Percentiles rank a stretch among this genome's conserved stretches.
Evolutionary conservation across 1,140 invertebrate genomes (phyloP).

Genomic region (Gryllus bimaculatus): DNA sequence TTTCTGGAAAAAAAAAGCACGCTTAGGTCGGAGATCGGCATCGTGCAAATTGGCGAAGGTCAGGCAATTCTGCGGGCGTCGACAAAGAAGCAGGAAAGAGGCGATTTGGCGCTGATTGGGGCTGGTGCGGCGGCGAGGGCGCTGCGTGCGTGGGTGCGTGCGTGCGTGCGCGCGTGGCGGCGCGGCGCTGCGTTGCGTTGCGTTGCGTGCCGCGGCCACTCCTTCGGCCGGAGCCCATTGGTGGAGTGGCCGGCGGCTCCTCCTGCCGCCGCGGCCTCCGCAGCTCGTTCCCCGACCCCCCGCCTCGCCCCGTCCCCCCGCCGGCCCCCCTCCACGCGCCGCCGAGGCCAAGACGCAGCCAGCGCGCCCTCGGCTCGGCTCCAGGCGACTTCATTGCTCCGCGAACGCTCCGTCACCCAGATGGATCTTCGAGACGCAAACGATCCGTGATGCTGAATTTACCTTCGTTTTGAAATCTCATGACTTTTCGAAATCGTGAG

Average conservation of each 20-base stretch:
- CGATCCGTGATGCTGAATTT: too few species aligned
- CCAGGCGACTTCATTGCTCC: background rate
- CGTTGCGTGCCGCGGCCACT: background rate
- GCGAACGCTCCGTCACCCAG: background rate
- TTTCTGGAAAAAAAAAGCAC: background rate
- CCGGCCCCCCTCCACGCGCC: too few species aligned
- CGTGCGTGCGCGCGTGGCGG: too few species aligned
- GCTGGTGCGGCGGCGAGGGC: too few species aligned
- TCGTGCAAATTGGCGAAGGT: background rate
- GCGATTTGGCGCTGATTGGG: background rate
- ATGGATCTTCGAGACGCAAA: too few species aligned
- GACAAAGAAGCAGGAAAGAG: background rate
- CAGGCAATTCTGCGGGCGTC: background rate
- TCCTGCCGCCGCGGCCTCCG: too few species aligned
- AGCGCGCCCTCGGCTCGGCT: background rate
- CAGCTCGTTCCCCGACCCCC: background rate
- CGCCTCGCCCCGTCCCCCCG: too few species aligned
- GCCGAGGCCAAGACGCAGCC: too few species aligned
- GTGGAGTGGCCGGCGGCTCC: too few species aligned
- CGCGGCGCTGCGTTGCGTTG: too few species aligned
- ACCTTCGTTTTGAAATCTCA: too few species aligned
- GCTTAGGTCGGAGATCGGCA: background rate
- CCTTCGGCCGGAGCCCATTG: background rate
- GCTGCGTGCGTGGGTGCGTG: background rate
- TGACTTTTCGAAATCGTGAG: too few species aligned